A percentile compares a stretch with the other conserved stretches of the same genome.
Conservation (phyloP, 2,888 invertebrate species). For the Callyntrura guangdongensis region DNA sequence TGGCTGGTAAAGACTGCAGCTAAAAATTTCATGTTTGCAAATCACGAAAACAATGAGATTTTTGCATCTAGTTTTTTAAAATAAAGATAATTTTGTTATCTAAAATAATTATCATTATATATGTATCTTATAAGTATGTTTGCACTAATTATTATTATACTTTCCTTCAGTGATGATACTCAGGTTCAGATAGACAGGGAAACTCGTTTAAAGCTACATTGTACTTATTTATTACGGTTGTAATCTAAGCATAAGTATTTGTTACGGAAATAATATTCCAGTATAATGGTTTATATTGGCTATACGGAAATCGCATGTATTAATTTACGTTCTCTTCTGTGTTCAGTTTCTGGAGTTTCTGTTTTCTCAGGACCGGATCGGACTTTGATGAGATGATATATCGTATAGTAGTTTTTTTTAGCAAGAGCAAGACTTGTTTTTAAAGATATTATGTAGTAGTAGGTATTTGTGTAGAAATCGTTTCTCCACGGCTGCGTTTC, state of each 20-base stretch:
- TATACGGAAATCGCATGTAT: slow-evolving; percentile 7
- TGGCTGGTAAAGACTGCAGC: too few species aligned
- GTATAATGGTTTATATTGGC: slow-evolving; percentile 42
- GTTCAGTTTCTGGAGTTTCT: slow-evolving; percentile 32
- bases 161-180: slow-evolving; percentile 26
- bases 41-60: too few species aligned
- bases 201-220: slow-evolving; percentile 45
- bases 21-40: too few species aligned
- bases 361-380: not conserved
- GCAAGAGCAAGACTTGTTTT: too few species aligned
- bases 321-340: not conserved
- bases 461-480: not conserved
- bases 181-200: slow-evolving; percentile 37
- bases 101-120: slow-evolving; percentile 29
- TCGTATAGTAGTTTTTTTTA: not conserved
- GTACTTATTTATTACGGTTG: not conserved
- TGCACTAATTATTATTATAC: slow-evolving; percentile 17
- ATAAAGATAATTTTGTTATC: slow-evolving; percentile 27
- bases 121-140: slow-evolving; percentile 18
- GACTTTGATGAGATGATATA: slow-evolving; percentile 1
- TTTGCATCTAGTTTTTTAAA: too few species aligned
- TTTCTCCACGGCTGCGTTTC: not conserved
- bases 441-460: not conserved
- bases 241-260: not conserved
- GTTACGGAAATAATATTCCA: slow-evolving; percentile 23